A percentile compares a stretch with the other conserved stretches of the same genome.
Evolutionary conservation across 2,888 invertebrate species (phyloP).

Genomic region (Drosophila kokeensis): DNA sequence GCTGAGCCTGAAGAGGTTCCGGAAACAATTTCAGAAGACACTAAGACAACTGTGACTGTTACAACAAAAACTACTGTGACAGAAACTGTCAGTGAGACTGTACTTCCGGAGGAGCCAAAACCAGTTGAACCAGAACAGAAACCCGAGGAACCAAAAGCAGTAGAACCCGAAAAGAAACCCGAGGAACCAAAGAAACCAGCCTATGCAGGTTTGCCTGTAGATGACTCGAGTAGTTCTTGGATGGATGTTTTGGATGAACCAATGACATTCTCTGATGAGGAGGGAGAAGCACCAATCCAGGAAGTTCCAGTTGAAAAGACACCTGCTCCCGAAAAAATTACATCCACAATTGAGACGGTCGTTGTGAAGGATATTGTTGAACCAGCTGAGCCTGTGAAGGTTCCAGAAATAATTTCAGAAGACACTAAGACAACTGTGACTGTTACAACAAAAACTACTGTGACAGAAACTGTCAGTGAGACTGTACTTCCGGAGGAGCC

Average conservation of each 20-base stretch:
- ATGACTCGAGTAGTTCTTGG: not conserved
- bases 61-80: slow-evolving; percentile 23
- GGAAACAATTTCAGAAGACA: not conserved
- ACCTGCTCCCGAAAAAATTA: not conserved
- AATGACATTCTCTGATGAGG: not conserved
- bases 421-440: not conserved
- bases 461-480: slow-evolving; percentile 21
- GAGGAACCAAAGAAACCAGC: not conserved
- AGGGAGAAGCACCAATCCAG: slow-evolving; percentile 12
- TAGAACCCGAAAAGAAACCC: not conserved
- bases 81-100: slow-evolving; percentile 9
- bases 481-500: not conserved
- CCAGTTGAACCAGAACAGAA: slow-evolving; percentile 48
- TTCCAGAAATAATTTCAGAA: not conserved
- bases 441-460: slow-evolving; percentile 13
- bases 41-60: not conserved
- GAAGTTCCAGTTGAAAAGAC: not conserved
- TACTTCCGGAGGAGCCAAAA: not conserved
- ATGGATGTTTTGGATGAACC: not conserved
- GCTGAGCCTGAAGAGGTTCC: not conserved
- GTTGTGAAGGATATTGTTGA: not conserved
- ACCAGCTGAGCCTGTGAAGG: not conserved
- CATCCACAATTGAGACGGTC: not conserved
- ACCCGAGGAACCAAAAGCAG: slow-evolving; percentile 40
- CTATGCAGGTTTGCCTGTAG: not conserved